A percentile compares a stretch with the other conserved stretches of the same genome.
phyloP scores from a whole-genome alignment of 1,140 invertebrate species.

The Neomicropteryx cornuta region DNA sequence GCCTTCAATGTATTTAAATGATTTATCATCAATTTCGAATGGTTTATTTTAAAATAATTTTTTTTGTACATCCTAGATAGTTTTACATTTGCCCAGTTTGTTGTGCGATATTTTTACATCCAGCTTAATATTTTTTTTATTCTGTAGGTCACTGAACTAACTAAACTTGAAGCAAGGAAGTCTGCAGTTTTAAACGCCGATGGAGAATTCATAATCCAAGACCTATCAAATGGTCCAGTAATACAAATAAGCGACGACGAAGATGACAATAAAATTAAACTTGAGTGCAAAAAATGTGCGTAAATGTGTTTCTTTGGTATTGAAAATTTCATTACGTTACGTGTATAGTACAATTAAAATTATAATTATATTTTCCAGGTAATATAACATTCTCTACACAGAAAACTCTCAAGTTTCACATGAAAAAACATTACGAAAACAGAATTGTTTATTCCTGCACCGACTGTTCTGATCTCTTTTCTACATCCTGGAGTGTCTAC shows the following conservation, averaged over 20 bases:
- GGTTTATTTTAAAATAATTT: no score
- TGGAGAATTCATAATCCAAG: constrained; percentile 40
- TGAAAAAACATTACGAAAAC: constrained; percentile 55
- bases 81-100: no score
- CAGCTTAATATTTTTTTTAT: constrained; percentile 14
- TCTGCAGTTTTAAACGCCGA: constrained; percentile 46
- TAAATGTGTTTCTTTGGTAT: constrained; percentile 7
- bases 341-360: constrained; percentile 7
- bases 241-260: constrained; percentile 38
- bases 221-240: constrained; percentile 15
- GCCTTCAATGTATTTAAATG: no score
- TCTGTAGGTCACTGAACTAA: constrained; percentile 44
- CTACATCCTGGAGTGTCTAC: constrained; percentile 57
- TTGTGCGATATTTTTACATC: constrained; percentile 7
- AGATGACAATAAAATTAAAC: constrained; percentile 19
- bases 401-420: constrained; percentile 56
- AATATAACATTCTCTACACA: constrained; percentile 53
- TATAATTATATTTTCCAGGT: constrained; percentile 31
- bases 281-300: constrained; percentile 32
- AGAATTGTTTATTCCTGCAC: constrained; percentile 55
- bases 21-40: no score
- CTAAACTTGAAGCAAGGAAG: constrained; percentile 35
- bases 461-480: constrained; percentile 54
- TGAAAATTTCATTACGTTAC: not conserved
- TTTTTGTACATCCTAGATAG: no score